Evolutionary conservation across 2,888 invertebrate species (phyloP), one percentile per base, ranked within the genome.

Genomic region (Thereva nobilitata): DNA sequence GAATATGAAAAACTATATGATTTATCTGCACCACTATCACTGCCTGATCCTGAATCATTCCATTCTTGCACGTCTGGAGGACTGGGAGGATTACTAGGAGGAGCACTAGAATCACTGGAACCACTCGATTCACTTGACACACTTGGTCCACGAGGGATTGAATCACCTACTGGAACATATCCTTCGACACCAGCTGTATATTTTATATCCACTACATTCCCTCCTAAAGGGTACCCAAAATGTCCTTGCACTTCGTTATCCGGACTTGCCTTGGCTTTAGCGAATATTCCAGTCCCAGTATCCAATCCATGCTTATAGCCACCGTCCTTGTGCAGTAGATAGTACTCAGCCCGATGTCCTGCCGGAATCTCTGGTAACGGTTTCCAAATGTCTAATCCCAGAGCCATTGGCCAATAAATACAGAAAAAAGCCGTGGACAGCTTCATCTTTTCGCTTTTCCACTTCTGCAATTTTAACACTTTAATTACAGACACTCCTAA

Each of bases 311-410:
- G 78, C 53, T 76, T 76, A 64, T 77, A 77, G 5, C 74, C 77
- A 9, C 83, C 82, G 72, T 81, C 78, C 57, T 76, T 75, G 53
- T 80, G 74, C 69, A 77, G 74, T 35, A 80, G 75, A 54, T 78
- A 77, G 70, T 77, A 82, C 66, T 82, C 78, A 3, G 77, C 72
- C 8, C 78, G 71, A n/a, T 73, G 72, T 4, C 75, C 76, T 5
- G 75, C 72, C 38, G 77, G 77, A 66, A 78, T 74, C 63, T 71
- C 68, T 34, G 78, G 77, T 56, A 78, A 67, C 38, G 71, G 64
- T 72, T 80, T 78, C 71, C 79, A 81, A 57, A 73, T 75, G 23
- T 37, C 8, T n/a, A 5, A 5, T 10, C 35, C 9, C 5, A 10
- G 37, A 35, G 38, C 40, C 55, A 55, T 12, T 5, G 8, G n/a